Percentiles rank a stretch among this genome's conserved stretches.
Evolutionary conservation across 2,888 invertebrate genomes (phyloP).

Genomic region (Platypus cylindrus): DNA sequence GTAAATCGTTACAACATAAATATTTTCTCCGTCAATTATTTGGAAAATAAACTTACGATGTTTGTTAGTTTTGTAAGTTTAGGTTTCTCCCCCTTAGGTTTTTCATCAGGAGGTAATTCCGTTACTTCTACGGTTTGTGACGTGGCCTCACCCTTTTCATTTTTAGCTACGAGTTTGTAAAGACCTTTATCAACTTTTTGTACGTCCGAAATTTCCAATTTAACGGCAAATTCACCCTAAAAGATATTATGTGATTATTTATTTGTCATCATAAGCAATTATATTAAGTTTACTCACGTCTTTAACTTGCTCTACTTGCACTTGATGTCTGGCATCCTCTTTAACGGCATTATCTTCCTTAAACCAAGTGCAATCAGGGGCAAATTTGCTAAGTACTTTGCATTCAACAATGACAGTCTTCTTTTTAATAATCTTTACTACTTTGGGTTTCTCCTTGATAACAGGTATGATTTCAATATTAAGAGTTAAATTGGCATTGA

Average conservation of each 20-base stretch:
- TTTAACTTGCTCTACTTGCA: slow-evolving; percentile 65
- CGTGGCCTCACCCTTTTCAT: slow-evolving; percentile 84
- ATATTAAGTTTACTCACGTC: slow-evolving; percentile 42
- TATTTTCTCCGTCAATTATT: too few relatives aligned
- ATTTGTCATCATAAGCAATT: not conserved
- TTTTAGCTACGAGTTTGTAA: slow-evolving; percentile 82
- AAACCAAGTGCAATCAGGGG: slow-evolving; percentile 88
- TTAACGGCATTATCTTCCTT: slow-evolving; percentile 70
- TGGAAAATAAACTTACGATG: slow-evolving; percentile 53
- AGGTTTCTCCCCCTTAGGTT: slow-evolving; percentile 66
- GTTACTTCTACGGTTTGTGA: slow-evolving; percentile 80
- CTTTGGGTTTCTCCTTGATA: slow-evolving; percentile 84
- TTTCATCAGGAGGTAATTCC: slow-evolving; percentile 65
- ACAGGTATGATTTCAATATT: slow-evolving; percentile 97
- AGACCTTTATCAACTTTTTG: slow-evolving; percentile 71
- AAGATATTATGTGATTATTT: slow-evolving; percentile 14
- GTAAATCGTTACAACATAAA: too few relatives aligned
- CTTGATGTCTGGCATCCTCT: slow-evolving; percentile 63
- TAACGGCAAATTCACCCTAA: slow-evolving; percentile 79
- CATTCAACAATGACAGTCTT: slow-evolving; percentile 89
- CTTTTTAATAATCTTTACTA: slow-evolving; percentile 84
- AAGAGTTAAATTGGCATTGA: slow-evolving; percentile 91
- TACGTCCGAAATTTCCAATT: slow-evolving; percentile 79
- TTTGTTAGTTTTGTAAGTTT: slow-evolving; percentile 66
- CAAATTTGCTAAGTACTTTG: slow-evolving; percentile 83